phyloP scores from a whole-genome alignment of 2,113 vertebrate genomes.

The Pseudorectes ferrugineus region DNA sequence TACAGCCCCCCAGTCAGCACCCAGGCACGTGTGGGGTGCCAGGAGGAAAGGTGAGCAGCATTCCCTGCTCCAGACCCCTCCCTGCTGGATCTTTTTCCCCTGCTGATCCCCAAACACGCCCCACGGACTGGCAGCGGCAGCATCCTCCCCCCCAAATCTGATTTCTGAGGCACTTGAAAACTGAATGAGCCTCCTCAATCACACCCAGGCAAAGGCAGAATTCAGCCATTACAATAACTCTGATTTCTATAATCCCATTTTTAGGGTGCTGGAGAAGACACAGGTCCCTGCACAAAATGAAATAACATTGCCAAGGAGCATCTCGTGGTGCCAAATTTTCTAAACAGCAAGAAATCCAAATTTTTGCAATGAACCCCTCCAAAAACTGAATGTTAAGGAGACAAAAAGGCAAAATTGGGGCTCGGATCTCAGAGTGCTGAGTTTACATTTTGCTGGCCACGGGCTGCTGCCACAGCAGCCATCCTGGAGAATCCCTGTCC shows the following conservation, averaged over 20 bases:
- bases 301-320: neutral
- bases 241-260: neutral
- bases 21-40: fast-evolving
- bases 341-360: fast-evolving
- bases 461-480: neutral
- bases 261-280: neutral
- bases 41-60: neutral
- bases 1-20: fast-evolving
- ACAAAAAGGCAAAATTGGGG: neutral
- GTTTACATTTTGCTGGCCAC: fast-evolving
- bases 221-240: neutral
- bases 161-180: neutral
- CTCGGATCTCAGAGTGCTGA: neutral
- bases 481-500: neutral
- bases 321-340: fast-evolving
- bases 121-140: fast-evolving
- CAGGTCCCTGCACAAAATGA: too few species aligned
- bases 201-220: neutral
- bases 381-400: neutral
- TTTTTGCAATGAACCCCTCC: neutral
- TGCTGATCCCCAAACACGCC: neutral
- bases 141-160: fast-evolving
- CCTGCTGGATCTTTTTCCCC: neutral
- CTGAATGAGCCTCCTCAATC: neutral
- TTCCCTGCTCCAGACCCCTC: neutral